These are phyloP conservation scores for Diabrotica virgifera DNA, from an alignment of 1,140 invertebrate species.

Conservation along the genomic window DNA sequence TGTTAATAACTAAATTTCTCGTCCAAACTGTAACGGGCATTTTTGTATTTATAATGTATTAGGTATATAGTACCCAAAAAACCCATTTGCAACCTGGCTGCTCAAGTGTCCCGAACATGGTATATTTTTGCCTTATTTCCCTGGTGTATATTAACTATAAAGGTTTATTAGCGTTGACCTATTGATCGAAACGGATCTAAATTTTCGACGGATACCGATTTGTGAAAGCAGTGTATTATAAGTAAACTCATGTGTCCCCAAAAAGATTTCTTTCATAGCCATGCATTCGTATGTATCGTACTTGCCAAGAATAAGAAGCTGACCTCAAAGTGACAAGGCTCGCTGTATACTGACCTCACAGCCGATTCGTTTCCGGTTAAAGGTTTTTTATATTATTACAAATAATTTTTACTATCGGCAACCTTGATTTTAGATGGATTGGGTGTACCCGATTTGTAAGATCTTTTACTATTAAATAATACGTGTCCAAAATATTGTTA, in stretches of 20 bases:
- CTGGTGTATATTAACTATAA: too few relatives aligned
- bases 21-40: too few relatives aligned
- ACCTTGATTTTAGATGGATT: background rate
- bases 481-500: too few relatives aligned
- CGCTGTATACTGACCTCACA: constrained; percentile 5
- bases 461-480: too few relatives aligned
- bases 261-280: constrained; percentile 5
- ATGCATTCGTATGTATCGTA: constrained; percentile 3
- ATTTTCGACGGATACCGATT: background rate
- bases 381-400: background rate
- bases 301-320: constrained; percentile 5
- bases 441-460: background rate
- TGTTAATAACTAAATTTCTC: too few relatives aligned
- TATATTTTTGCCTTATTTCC: too few relatives aligned
- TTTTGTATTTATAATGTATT: too few relatives aligned
- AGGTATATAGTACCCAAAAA: too few relatives aligned
- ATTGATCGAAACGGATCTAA: too few relatives aligned
- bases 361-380: constrained; percentile 3
- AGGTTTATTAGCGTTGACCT: too few relatives aligned
- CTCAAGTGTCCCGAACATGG: too few relatives aligned
- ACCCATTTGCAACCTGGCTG: too few relatives aligned
- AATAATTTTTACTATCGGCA: background rate
- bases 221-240: constrained; percentile 6
- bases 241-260: background rate
- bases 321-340: constrained; percentile 15